A percentile compares a stretch with the other conserved stretches of the same genome.
phyloP scores from a whole-genome alignment of 1,140 invertebrate species.

The Trissolcus basalis region DNA sequence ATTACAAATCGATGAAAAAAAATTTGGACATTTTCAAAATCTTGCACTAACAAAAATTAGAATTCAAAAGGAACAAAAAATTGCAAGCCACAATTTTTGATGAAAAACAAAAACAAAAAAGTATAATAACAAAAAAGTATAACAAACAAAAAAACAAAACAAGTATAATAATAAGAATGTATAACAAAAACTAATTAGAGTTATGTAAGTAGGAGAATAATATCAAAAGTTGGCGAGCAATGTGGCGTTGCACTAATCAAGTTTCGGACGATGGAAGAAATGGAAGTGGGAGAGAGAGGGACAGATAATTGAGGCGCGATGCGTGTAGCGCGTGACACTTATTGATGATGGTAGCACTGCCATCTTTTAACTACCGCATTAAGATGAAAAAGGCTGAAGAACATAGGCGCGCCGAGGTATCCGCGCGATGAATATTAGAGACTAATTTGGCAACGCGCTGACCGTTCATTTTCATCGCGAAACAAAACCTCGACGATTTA shows the following conservation, averaged over 20 bases:
- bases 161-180: no score
- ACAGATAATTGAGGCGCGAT: slow-evolving; percentile 72
- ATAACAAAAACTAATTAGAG: no score
- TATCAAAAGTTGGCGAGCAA: slow-evolving; percentile 29
- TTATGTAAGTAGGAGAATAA: slow-evolving; percentile 22
- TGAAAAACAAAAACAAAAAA: no score
- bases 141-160: no score
- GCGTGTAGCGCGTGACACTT: slow-evolving; percentile 70
- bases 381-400: slow-evolving; percentile 54
- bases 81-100: no score
- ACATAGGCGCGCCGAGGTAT: slow-evolving; percentile 48
- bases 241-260: slow-evolving; percentile 46
- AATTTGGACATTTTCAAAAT: no score
- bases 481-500: slow-evolving; percentile 63
- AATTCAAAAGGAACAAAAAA: no score
- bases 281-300: slow-evolving; percentile 46
- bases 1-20: no score
- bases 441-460: slow-evolving; percentile 74
- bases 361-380: slow-evolving; percentile 69
- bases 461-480: slow-evolving; percentile 75
- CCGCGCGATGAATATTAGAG: slow-evolving; percentile 66
- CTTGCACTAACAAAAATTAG: no score
- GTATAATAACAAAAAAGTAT: slow-evolving; percentile 4
- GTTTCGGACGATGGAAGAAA: slow-evolving; percentile 17
- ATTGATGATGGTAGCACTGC: slow-evolving; percentile 75